Conservation (phyloP, 2,888 invertebrate genomes). For the Rhagium mordax region DNA sequence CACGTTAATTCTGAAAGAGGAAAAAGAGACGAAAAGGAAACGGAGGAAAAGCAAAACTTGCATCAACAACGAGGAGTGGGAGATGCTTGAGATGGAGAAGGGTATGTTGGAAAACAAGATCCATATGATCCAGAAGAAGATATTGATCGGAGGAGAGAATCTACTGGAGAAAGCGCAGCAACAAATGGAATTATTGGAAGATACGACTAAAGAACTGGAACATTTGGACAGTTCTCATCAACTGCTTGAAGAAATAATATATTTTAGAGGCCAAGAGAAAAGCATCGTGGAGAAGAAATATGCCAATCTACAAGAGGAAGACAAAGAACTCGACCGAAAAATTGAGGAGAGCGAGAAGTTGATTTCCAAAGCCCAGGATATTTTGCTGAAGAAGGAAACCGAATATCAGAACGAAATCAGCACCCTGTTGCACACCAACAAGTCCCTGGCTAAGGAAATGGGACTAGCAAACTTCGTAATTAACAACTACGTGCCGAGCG, state of each 20-base stretch:
- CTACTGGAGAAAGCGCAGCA: conserved; percentile 94
- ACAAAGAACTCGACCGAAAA: conserved; percentile 90
- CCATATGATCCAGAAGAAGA: conserved; percentile 86
- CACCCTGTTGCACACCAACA: conserved; percentile 78
- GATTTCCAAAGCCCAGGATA: conserved; percentile 84
- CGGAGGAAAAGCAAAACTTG: conserved; percentile 59
- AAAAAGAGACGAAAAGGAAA: conserved; percentile 78
- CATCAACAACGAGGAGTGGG: conserved; percentile 66
- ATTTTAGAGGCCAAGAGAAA: conserved; percentile 89
- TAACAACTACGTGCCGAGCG: conserved; percentile 90
- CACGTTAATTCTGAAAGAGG: conserved; percentile 71
- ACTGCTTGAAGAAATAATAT: conserved; percentile 82
- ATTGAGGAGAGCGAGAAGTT: conserved; percentile 85
- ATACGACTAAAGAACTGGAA: conserved; percentile 85
- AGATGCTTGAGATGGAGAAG: conserved; percentile 71
- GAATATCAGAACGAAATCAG: conserved; percentile 58
- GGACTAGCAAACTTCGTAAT: conserved; percentile 85
- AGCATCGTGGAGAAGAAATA: conserved; percentile 90
- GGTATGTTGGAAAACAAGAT: conserved; percentile 74
- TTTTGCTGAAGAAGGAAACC: conserved; percentile 78
- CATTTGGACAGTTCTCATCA: conserved; percentile 83
- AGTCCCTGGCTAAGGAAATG: conserved; percentile 84
- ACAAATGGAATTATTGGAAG: conserved; percentile 88
- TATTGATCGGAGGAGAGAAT: conserved; percentile 97
- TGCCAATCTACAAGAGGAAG: conserved; percentile 92